Evolutionary conservation across 2,888 invertebrate species (phyloP), one percentile per base, ranked within the genome.

Genomic region (Limnephilus auricula): DNA sequence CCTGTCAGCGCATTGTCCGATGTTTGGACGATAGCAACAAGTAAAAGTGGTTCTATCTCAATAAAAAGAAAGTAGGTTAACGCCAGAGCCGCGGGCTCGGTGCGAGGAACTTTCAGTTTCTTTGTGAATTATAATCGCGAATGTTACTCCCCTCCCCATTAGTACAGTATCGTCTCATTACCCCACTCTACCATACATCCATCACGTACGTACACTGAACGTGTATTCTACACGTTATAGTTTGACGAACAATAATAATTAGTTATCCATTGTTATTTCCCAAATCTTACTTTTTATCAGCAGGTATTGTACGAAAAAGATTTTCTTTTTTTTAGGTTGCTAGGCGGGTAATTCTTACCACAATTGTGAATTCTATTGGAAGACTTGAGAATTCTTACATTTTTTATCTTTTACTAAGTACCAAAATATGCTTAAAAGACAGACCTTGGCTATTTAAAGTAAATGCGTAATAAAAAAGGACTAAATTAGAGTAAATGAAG

Each of bases 21-120:
- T 88, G 79, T 65, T 88, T 37, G 87, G 80, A 89, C 89, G 89
- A 89, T 45, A 89, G 80, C 86, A 50, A 86, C 89, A 91, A 92
- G 92, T 92, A 92, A 92, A 92, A 92, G 92, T 92, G 92, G 92
- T 92, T 89, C 91, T 87, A 91, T 89, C 90, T 90, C 89, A 89
- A 89, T 90, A 90, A 92, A 92, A 92, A 92, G 92, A 92, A 92
- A 92, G 92, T 92, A 88, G 92, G 92, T 89, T 91, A 92, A 92
- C 90, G 92, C 90, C 92, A 92, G 37, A 79, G 90, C 88, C 92
- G 80, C 82, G 83, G 84, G 89, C 84, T 15, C 12, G 40, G 89
- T 80, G 80, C 83, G 80, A 80, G 79, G 78, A 89, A 91, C 91
- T 91, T 91, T 91, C 91, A 82, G 50, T 91, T 91, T 91, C 91